A percentile compares a stretch with the other conserved stretches of the same genome.
Conservation (phyloP, 2,113 vertebrate species). For the Suncus etruscus region DNA sequence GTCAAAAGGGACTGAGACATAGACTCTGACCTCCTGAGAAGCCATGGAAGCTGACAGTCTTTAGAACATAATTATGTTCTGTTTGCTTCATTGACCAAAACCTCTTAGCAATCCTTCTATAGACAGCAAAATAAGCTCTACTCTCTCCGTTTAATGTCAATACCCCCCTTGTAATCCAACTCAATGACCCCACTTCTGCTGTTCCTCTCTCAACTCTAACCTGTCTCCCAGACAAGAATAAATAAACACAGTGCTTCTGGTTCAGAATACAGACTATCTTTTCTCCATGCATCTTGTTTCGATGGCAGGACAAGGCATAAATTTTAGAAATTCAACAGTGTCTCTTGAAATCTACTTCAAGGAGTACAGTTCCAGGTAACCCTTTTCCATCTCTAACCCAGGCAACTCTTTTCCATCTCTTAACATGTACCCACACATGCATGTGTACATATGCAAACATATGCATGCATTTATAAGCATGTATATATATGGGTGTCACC, state of each 20-base stretch:
- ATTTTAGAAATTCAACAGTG: accelerated
- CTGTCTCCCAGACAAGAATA: neutral
- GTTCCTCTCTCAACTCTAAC: neutral
- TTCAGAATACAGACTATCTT: neutral
- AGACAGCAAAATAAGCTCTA: neutral
- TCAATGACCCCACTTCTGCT: too few species aligned
- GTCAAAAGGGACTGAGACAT: neutral
- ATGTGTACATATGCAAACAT: accelerated
- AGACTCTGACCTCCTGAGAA: neutral
- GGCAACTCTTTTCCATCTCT: neutral
- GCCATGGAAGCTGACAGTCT: neutral
- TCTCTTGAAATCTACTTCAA: neutral
- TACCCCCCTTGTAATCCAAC: neutral
- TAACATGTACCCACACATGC: too few species aligned
- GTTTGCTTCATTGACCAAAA: neutral
- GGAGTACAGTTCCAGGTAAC: too few species aligned
- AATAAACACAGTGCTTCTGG: neutral
- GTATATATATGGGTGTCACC: too few species aligned
- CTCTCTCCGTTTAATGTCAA: accelerated
- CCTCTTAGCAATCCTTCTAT: neutral
- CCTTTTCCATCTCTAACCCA: neutral
- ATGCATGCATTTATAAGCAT: too few species aligned
- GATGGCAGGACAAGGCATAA: neutral
- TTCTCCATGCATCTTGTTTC: neutral
- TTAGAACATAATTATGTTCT: neutral